Evolutionary conservation across 2,113 vertebrate species (phyloP).

Genomic region (Pagrus major): DNA sequence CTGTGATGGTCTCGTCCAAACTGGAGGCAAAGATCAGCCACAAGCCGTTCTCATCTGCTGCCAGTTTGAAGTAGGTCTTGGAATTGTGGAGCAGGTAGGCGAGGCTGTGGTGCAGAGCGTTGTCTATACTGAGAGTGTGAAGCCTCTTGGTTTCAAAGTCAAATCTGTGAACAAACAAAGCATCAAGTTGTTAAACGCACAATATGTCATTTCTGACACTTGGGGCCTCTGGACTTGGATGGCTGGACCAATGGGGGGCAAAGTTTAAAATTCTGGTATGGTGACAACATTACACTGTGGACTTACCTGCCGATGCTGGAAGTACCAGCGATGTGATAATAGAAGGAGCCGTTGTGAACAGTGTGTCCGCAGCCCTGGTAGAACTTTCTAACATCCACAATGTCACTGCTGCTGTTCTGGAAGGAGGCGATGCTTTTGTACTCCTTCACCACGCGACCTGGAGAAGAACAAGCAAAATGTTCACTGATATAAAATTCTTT

Average conservation of each 20-base stretch:
- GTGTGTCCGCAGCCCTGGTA: slow-evolving; percentile 93
- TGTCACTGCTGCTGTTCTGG: slow-evolving; percentile 84
- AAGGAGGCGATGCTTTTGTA: slow-evolving; percentile 87
- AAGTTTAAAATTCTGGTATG: too few relatives aligned
- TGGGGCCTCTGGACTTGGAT: too few relatives aligned
- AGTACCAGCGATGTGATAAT: slow-evolving; percentile 92
- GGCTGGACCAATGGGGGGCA: too few relatives aligned
- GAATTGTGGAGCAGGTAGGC: slow-evolving; percentile 94
- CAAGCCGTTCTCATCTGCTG: slow-evolving; percentile 91
- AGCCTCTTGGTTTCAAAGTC: slow-evolving; percentile 84
- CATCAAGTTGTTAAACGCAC: background rate
- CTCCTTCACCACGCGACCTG: slow-evolving; percentile 90
- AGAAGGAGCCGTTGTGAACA: slow-evolving; percentile 90
- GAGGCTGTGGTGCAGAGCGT: slow-evolving; percentile 89
- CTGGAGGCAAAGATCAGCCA: slow-evolving; percentile 95
- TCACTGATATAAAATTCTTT: background rate
- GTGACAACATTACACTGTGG: too few relatives aligned
- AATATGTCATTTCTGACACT: too few relatives aligned
- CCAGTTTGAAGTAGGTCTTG: slow-evolving; percentile 97
- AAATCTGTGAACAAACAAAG: slow-evolving; percentile 82
- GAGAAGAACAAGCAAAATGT: background rate
- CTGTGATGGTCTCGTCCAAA: slow-evolving; percentile 89
- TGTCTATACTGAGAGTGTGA: slow-evolving; percentile 83
- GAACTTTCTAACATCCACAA: slow-evolving; percentile 86
- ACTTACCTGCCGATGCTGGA: slow-evolving; percentile 90